Evolutionary conservation across 2,888 invertebrate genomes (phyloP).

Genomic region (Podotricha telesiphe): DNA sequence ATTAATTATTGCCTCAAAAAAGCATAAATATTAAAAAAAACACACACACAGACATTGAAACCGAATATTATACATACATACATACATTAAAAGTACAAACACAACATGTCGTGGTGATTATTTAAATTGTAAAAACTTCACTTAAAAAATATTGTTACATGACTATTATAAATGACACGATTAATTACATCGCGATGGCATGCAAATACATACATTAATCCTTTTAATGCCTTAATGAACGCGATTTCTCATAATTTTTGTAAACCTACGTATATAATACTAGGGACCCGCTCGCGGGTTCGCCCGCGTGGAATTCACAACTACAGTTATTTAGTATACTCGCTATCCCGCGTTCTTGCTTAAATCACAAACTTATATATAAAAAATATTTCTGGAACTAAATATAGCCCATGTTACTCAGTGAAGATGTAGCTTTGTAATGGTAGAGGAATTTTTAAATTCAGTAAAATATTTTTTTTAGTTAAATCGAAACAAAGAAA

Average conservation of each 20-base stretch:
- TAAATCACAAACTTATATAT: too few species aligned
- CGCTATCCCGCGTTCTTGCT: too few species aligned
- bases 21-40: neutral
- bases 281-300: too few species aligned
- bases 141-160: slow-evolving; percentile 32
- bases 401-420: too few species aligned
- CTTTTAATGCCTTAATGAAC: slow-evolving; percentile 25
- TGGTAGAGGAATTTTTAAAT: too few species aligned
- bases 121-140: slow-evolving; percentile 18
- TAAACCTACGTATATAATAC: neutral
- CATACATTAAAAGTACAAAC: neutral
- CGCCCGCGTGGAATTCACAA: too few species aligned
- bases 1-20: too few species aligned
- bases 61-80: neutral
- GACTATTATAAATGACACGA: slow-evolving; percentile 41
- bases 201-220: slow-evolving; percentile 36
- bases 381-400: too few species aligned
- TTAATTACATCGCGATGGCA: slow-evolving; percentile 38
- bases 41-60: neutral
- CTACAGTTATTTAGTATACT: too few species aligned
- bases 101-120: slow-evolving; percentile 9
- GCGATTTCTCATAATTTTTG: slow-evolving; percentile 20
- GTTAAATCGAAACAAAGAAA: too few species aligned
- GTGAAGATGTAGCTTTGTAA: too few species aligned
- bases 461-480: too few species aligned